Evolutionary conservation across 2,888 invertebrate genomes (phyloP), one percentile per base, ranked within the genome.

Genomic region (Petrophora chlorosata): DNA sequence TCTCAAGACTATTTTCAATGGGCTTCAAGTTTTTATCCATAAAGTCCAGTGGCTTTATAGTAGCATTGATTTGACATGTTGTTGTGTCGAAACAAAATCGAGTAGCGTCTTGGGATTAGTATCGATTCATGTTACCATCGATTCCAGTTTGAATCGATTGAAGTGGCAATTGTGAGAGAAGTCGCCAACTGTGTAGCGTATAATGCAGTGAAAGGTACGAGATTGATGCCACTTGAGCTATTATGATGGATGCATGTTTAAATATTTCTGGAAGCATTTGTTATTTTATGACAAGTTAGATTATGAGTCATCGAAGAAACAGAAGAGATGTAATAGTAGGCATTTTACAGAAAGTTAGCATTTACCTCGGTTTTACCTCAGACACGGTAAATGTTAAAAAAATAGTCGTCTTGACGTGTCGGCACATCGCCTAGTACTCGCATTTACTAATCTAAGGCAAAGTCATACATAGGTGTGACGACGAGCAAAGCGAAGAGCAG

Each of bases 61-160:
- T 56, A 38, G 34, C 41, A 39, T 49, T 67, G 54, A 59, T 61
- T 65, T 76, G 81, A 77, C 79, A 77, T 60, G 61, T 74, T 78
- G 73, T 74, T 79, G 73, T 86, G 89, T 89, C 88, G 87, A 78
- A 89, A 88, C 85, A 87, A 82, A 86, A 90, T 90, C 82, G 90
- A 90, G 82, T 86, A 77, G 85, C 71, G 74, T 67, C 90, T 76
- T 69, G 90, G 88, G 89, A 87, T 70, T 73, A 65, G 59, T 30
- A 30, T 58, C 50, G 56, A 68, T 29, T 32, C n/a, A n/a, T n/a
- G n/a, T n/a, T n/a, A n/a, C n/a, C n/a, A n/a, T n/a, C n/a, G n/a
- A n/a, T n/a, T n/a, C n/a, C n/a, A n/a, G n/a, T n/a, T 43, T 34
- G 65, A 66, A 61, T 67, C 65, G 61, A 56, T 41, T 57, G 23